Percentiles rank a stretch among this genome's conserved stretches.
Evolutionary conservation across 2,113 vertebrate species (phyloP).

Genomic region (Thomomys bottae): DNA sequence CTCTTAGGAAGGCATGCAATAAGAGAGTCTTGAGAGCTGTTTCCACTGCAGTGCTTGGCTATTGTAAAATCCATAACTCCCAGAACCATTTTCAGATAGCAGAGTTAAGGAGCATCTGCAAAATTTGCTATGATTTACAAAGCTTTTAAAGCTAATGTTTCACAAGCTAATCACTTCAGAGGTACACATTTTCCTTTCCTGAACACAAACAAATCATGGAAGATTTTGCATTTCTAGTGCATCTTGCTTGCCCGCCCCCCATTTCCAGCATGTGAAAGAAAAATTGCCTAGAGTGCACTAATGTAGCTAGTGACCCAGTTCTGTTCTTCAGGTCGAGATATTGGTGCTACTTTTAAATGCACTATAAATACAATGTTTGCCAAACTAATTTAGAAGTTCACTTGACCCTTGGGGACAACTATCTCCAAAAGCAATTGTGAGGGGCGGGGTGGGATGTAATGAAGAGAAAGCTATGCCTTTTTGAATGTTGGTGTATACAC

Average conservation of each 20-base stretch:
- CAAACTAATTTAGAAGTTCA: constrained; percentile 70
- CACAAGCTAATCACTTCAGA: constrained; percentile 34
- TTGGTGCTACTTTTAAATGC: constrained; percentile 50
- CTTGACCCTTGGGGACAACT: constrained; percentile 59
- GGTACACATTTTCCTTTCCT: constrained; percentile 21
- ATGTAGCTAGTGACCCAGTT: constrained; percentile 54
- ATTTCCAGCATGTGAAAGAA: constrained; percentile 29
- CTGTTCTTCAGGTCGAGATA: constrained; percentile 58
- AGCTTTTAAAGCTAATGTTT: constrained; percentile 41
- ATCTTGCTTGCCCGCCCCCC: background rate
- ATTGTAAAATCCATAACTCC: constrained; percentile 39
- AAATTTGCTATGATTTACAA: constrained; percentile 47
- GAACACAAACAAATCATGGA: background rate
- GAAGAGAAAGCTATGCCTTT: background rate
- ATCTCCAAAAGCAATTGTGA: background rate
- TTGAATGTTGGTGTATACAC: constrained; percentile 2
- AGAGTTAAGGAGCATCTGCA: background rate
- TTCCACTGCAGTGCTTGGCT: background rate
- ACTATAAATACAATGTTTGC: constrained; percentile 57
- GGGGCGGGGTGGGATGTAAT: constrained; percentile 23
- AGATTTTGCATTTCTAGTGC: background rate
- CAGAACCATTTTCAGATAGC: background rate
- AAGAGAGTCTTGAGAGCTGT: background rate
- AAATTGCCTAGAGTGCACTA: constrained; percentile 39
- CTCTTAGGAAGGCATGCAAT: background rate